These are phyloP conservation scores for Lagria hirta DNA, from an alignment of 2,888 invertebrate species.

Conservation along the genomic window DNA sequence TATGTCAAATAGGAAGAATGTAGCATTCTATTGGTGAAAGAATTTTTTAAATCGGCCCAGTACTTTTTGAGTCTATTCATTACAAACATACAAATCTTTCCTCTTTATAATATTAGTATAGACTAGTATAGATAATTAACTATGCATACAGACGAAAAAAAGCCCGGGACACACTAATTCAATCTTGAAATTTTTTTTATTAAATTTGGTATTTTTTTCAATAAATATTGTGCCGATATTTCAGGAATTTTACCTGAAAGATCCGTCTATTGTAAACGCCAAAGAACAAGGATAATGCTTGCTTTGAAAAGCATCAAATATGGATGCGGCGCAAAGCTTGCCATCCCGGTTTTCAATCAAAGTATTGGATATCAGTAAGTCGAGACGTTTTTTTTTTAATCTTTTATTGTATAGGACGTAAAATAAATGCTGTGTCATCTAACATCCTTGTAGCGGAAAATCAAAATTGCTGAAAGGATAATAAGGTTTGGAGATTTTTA, in stretches of 20 bases:
- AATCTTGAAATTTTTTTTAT: neutral
- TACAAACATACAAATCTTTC: too few relatives aligned
- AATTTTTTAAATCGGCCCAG: too few relatives aligned
- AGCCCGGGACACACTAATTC: too few relatives aligned
- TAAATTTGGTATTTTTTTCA: too few relatives aligned
- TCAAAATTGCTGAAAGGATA: neutral
- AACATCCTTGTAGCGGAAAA: neutral
- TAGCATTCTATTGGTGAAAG: too few relatives aligned
- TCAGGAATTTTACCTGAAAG: slow-evolving; percentile 8
- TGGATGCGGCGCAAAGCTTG: slow-evolving; percentile 8
- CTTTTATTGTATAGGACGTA: neutral
- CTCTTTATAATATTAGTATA: too few relatives aligned
- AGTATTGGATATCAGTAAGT: slow-evolving; percentile 5
- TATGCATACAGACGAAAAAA: too few relatives aligned
- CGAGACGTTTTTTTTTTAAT: slow-evolving; percentile 5
- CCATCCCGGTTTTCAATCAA: slow-evolving; percentile 4
- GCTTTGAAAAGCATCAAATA: slow-evolving; percentile 8
- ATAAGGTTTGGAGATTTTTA: too few relatives aligned
- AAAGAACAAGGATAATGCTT: slow-evolving; percentile 8
- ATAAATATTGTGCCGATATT: too few relatives aligned
- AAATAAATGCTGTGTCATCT: neutral
- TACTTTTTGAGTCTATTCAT: too few relatives aligned
- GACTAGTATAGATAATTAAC: too few relatives aligned
- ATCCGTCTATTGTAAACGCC: slow-evolving; percentile 4
- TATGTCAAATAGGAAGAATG: too few relatives aligned